phyloP scores from a whole-genome alignment of 2,888 invertebrate species.

The Mimachlamys varia region DNA sequence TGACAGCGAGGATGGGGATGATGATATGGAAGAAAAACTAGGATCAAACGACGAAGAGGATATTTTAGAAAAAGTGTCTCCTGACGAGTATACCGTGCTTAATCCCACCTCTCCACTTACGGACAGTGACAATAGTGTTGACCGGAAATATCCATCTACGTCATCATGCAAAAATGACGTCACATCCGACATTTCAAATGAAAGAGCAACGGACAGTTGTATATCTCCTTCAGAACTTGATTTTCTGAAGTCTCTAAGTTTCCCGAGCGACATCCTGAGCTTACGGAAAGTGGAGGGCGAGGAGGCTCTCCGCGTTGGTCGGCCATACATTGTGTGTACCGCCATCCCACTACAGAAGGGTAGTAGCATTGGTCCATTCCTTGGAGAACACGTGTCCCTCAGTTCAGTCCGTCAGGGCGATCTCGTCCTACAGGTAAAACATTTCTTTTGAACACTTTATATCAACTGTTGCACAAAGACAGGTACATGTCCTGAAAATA shows the following conservation, averaged over 20 bases:
- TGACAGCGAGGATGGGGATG: constrained; percentile 59
- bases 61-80: constrained; percentile 4
- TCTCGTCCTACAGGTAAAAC: constrained; percentile 70
- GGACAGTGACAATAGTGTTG: constrained; percentile 22
- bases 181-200: constrained; percentile 12
- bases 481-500: no score
- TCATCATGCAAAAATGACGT: neutral
- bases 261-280: constrained; percentile 70
- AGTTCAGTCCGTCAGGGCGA: constrained; percentile 71
- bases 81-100: neutral
- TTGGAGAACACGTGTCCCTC: constrained; percentile 69
- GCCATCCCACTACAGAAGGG: constrained; percentile 70
- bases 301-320: constrained; percentile 65
- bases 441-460: no score
- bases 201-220: neutral
- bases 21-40: constrained; percentile 45
- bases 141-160: neutral
- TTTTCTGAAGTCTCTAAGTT: constrained; percentile 66
- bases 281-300: constrained; percentile 68
- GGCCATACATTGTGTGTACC: constrained; percentile 70
- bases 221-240: constrained; percentile 43
- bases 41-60: neutral
- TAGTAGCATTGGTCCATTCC: constrained; percentile 73
- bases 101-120: neutral
- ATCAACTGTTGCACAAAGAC: no score